These are phyloP conservation scores for Microtus richardsoni DNA, from an alignment of 2,113 vertebrate genomes.

Conservation along the genomic window DNA sequence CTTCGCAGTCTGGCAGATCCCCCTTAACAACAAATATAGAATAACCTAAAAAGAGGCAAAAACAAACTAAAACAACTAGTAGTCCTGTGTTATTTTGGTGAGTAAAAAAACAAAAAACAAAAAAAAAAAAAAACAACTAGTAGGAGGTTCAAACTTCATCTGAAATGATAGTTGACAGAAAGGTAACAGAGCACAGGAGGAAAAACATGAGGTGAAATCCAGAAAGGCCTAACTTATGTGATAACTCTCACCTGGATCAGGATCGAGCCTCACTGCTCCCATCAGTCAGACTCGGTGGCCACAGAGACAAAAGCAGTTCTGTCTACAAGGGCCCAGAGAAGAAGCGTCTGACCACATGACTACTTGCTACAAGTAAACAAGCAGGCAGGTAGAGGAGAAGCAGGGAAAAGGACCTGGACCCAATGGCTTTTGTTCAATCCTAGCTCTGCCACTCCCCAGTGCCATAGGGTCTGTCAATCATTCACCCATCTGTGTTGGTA, in stretches of 20 bases:
- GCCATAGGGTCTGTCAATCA: neutral
- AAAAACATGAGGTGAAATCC: neutral
- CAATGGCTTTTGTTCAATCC: neutral
- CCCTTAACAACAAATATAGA: conserved; percentile 99
- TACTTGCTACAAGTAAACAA: neutral
- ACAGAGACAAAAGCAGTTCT: neutral
- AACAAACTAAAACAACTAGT: conserved; percentile 63
- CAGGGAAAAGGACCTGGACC: neutral
- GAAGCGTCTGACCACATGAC: neutral
- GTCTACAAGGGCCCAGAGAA: neutral
- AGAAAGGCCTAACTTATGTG: neutral
- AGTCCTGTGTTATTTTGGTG: no score
- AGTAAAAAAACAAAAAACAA: no score
- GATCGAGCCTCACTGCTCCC: neutral
- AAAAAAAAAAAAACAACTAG: no score
- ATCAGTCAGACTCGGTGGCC: neutral
- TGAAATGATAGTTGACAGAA: conserved; percentile 15
- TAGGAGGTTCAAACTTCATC: neutral
- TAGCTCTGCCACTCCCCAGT: neutral
- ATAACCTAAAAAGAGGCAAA: conserved; percentile 91
- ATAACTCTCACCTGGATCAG: neutral
- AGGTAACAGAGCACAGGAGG: neutral
- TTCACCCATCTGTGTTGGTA: neutral
- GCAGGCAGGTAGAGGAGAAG: neutral
- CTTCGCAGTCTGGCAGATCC: conserved; percentile 97